Conservation (phyloP, 2,888 invertebrate genomes). For the Xiphydria camelus region DNA sequence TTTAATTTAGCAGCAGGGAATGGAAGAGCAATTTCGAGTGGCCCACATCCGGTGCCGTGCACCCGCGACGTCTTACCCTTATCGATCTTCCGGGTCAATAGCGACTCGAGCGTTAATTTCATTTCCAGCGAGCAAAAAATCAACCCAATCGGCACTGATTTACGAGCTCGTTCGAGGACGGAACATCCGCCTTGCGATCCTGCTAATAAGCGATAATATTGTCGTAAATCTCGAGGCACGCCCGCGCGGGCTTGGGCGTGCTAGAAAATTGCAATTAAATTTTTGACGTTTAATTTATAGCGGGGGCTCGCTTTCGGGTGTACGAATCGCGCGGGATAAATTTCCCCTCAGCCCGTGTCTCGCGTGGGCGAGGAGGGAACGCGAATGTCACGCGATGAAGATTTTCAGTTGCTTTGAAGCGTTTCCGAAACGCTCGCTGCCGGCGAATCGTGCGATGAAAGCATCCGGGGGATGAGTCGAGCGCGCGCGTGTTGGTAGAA, state of each 20-base stretch:
- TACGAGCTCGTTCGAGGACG: not conserved
- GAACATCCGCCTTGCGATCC: not conserved
- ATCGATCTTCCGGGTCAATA: constrained; percentile 2
- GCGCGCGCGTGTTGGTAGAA: too few species aligned
- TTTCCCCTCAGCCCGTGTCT: not conserved
- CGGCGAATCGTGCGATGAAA: too few species aligned
- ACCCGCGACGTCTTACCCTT: not conserved
- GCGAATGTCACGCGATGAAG: too few species aligned
- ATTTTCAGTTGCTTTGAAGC: too few species aligned
- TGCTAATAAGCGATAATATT: constrained; percentile 14
- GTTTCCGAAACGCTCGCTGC: too few species aligned
- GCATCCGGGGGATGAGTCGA: too few species aligned
- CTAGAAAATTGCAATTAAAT: constrained; percentile 23
- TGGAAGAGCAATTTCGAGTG: too few species aligned
- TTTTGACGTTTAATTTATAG: constrained; percentile 24
- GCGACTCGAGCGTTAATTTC: not conserved
- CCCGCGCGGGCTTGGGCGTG: not conserved
- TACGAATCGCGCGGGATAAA: not conserved
- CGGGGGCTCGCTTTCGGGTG: not conserved
- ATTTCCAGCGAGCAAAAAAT: not conserved
- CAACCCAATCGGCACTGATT: constrained; percentile 4
- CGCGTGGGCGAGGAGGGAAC: too few species aligned
- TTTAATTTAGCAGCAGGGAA: too few species aligned
- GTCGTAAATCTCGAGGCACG: constrained; percentile 14
- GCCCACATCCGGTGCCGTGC: too few species aligned